Base-by-base conservation (phyloP, 2,797 vertebrate species). In the Aldrovandia affinis region DNA sequence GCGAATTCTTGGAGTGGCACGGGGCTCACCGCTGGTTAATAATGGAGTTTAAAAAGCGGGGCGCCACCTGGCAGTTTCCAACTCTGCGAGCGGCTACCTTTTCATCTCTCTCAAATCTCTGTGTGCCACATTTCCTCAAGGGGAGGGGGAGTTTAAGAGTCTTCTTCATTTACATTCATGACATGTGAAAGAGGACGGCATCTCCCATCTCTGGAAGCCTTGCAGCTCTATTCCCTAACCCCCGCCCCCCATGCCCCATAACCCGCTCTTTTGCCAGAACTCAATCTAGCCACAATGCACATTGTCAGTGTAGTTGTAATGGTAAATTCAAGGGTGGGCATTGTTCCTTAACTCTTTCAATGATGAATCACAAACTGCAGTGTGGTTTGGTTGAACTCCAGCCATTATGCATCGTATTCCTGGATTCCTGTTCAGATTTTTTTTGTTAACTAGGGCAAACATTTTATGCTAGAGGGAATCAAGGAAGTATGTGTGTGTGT, bases 1-100 rank as follows among this genome's bases (percentile, higher is more conserved):
- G 42, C 73, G n/a, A 25, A 47, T 44, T 77, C 39, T 25, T 47
- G 73, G 73, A 77, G 22, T 44, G 73, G n/a, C 73, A 77, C 39
- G 25, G 20, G 9, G 22, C 9, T n/a, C 39, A n/a, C 70, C 6
- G 70, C 70, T 75, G 36, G 70, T 44, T 28, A 39, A 47, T 52
- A 65, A 50, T 81, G 42, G 39, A 47, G 50, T 82, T 65, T 50
- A 82, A 82, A 68, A 68, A 39, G 52, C 81, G 30, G 15, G 14
- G 42, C 10, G 28, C 10, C 59, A 65, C 61, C 81, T 82, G 59
- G 47, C 42, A 68, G 30, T 30, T 18, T 70, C 42, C 44, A 39
- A 12, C 42, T 82, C 59, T 28, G 63, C 44, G 42, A 70, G 15
- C 59, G 25, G n/a, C 63, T 50, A 9, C n/a, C 22, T 44, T n/a